Evolutionary conservation across 2,113 vertebrate genomes (phyloP).

Genomic region (Ochotona curzoniae): DNA sequence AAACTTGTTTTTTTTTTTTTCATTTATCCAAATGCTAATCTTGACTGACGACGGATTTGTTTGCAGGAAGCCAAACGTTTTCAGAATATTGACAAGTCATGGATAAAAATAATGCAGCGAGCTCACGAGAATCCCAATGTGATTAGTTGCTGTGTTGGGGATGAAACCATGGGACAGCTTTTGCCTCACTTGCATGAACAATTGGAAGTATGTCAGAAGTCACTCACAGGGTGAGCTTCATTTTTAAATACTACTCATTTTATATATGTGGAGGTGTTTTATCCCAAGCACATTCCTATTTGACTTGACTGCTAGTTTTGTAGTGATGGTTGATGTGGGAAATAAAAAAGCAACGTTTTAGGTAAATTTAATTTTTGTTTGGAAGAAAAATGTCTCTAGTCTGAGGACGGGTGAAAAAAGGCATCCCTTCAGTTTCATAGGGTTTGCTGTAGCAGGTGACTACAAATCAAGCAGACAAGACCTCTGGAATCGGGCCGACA

Average conservation of each 20-base stretch:
- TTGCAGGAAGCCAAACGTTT: constrained; percentile 89
- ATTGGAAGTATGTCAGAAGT: constrained; percentile 89
- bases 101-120: constrained; percentile 89
- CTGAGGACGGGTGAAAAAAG: background rate
- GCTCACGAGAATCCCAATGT: constrained; percentile 87
- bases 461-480: background rate
- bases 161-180: constrained; percentile 88
- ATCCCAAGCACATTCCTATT: background rate
- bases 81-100: constrained; percentile 89
- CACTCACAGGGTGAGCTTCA: constrained; percentile 85
- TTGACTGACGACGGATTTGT: constrained; percentile 28
- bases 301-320: background rate
- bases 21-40: constrained; percentile 21
- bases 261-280: background rate
- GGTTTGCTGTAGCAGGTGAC: background rate
- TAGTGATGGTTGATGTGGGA: background rate
- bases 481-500: too few species aligned
- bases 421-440: background rate
- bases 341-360: constrained; percentile 9
- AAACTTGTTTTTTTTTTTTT: constrained; percentile 40
- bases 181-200: constrained; percentile 88
- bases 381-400: background rate
- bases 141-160: constrained; percentile 87
- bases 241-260: constrained; percentile 16
- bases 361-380: constrained; percentile 5